Evolutionary conservation across 2,797 vertebrate genomes (phyloP), one percentile per base, ranked within the genome.

Genomic region (Eidolon dupreanum): DNA sequence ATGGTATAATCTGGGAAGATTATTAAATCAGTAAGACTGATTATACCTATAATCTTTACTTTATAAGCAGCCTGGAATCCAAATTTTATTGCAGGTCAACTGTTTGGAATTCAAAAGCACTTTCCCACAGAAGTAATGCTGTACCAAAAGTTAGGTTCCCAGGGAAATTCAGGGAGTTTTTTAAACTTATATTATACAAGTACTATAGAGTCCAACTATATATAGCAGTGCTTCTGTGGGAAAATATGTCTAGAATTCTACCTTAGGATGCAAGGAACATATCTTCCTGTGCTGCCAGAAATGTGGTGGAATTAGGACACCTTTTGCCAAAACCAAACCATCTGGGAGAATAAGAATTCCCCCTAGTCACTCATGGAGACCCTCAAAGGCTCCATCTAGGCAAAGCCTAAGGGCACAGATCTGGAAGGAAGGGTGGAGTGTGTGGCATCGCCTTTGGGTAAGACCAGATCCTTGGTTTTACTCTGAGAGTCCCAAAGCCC

Each of bases 161-260:
- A 92, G 70, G 46, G 53, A 97, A 96, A 68, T 43, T 26, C 36
- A 49, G 65, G 65, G 41, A 49, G 53, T 77, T 79, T 84, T 93
- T 93, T 77, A 88, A 87, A 85, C 65, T 78, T 61, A 81, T 65
- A 84, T 16, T 90, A 38, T 26, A 73, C 16, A 89, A 92, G 57
- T 75, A 49, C 71, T 85, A 92, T 28, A 88, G 79, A 82, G 59
- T 96, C 89, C 90, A 92, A 53, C 53, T 65, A 79, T 83, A 90
- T 41, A 93, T 20, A 90, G 71, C 10, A 61, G 61, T 79, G 46
- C n/a, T 94, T 90, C 71, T 90, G 22, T 93, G 89, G 83, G 93
- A 97, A 96, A 97, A 36, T 65, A 84, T 87, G 74, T 49, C 70
- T 87, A 92, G 68, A 94, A 91, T 94, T 89, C 68, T 93, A 93